Evolutionary conservation across 1,140 invertebrate genomes (phyloP).

Genomic region (Drosophila azteca): DNA sequence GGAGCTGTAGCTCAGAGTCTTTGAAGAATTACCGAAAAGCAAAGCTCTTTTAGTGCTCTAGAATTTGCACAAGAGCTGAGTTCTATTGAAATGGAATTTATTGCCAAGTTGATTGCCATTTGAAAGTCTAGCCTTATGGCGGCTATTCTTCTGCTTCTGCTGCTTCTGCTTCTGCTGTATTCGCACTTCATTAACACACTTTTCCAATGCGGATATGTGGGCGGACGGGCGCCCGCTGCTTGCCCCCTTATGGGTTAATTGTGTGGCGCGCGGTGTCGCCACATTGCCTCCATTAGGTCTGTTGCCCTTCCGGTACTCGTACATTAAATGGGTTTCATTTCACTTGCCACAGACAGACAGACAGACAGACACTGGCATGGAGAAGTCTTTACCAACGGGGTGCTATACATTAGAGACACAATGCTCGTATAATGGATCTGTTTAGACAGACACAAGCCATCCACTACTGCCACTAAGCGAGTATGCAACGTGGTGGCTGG

Average conservation of each 20-base stretch:
- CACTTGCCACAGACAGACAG: constrained; percentile 22
- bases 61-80: not conserved
- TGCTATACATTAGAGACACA: constrained; percentile 16
- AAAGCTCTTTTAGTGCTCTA: constrained; percentile 7
- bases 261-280: constrained; percentile 1
- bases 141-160: constrained; percentile 12
- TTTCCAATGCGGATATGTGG: constrained; percentile 35
- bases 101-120: not conserved
- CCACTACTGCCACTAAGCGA: too few species aligned
- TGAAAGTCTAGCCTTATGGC: constrained; percentile 4
- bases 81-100: not conserved
- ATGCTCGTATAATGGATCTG: too few species aligned
- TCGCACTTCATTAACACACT: constrained; percentile 48
- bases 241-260: constrained; percentile 33
- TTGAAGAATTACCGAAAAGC: constrained; percentile 23
- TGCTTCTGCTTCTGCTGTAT: constrained; percentile 4
- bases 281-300: constrained; percentile 6
- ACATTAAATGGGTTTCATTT: constrained; percentile 50
- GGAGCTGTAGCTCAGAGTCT: constrained; percentile 4
- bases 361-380: not conserved
- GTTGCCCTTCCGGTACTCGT: constrained; percentile 37
- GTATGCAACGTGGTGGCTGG: too few species aligned
- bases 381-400: constrained; percentile 12
- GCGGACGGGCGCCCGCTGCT: constrained; percentile 48
- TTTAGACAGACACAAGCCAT: too few species aligned